phyloP scores from a whole-genome alignment of 2,797 vertebrate genomes.

The Stomatorhinus walkeri region DNA sequence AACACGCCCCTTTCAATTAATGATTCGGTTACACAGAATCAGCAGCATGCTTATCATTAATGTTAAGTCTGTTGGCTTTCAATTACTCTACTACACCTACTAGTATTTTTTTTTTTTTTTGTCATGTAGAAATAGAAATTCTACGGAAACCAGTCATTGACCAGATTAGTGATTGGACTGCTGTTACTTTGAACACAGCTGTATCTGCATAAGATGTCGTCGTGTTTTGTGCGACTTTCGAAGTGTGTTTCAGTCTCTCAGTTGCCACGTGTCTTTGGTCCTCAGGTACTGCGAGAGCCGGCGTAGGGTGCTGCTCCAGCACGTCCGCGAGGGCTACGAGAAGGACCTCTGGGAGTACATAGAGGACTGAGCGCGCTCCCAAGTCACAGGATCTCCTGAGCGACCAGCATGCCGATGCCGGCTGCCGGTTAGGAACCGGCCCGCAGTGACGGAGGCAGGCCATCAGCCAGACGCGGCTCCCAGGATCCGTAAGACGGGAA shows the following conservation, averaged over 20 bases:
- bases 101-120: neutral
- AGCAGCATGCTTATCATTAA: neutral
- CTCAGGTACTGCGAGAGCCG: conserved; percentile 99
- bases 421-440: conserved; percentile 56
- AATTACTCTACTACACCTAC: neutral
- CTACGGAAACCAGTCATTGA: neutral
- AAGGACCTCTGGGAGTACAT: conserved; percentile 99
- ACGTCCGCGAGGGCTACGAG: conserved; percentile 99
- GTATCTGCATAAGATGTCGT: neutral
- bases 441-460: conserved; percentile 61
- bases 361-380: conserved; percentile 83
- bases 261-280: conserved; percentile 7
- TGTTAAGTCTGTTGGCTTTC: neutral
- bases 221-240: neutral
- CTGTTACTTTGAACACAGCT: neutral
- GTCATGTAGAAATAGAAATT: neutral
- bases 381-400: neutral
- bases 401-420: conserved; percentile 84
- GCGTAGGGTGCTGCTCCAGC: conserved; percentile 95
- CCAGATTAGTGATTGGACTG: neutral
- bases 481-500: conserved; percentile 72
- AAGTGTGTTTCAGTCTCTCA: neutral
- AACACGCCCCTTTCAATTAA: neutral
- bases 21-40: neutral
- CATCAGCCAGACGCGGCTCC: neutral